These are phyloP conservation scores for Saimiri boliviensis DNA, from an alignment of 2,113 vertebrate genomes.

Conservation along the genomic window DNA sequence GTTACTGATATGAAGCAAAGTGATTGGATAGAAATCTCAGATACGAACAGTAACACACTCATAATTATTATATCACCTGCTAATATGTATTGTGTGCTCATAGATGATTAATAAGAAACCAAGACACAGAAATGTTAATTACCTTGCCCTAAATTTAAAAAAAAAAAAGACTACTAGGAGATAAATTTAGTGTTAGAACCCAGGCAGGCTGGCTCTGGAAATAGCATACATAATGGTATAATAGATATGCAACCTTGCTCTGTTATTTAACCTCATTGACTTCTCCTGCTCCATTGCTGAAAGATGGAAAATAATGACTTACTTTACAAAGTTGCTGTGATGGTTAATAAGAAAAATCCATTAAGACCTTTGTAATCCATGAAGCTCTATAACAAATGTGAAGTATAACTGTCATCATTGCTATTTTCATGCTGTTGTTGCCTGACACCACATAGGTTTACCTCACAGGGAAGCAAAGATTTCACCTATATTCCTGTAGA, in stretches of 20 bases:
- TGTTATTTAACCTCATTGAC: neutral
- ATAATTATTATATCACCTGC: neutral
- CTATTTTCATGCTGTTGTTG: neutral
- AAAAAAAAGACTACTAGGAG: neutral
- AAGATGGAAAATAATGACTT: neutral
- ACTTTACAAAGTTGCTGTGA: neutral
- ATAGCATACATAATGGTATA: accelerated
- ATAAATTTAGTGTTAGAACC: neutral
- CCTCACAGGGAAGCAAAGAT: neutral
- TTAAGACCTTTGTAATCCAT: neutral
- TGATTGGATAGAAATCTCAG: neutral
- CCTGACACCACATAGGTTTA: neutral
- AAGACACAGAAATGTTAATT: neutral
- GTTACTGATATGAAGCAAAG: neutral
- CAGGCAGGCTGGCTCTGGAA: neutral
- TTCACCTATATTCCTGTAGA: neutral
- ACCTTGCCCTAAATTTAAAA: neutral
- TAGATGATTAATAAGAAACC: neutral
- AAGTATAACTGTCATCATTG: neutral
- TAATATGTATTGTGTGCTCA: neutral
- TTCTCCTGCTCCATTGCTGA: neutral
- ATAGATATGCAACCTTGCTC: neutral
- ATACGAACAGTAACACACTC: neutral
- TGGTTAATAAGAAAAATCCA: neutral
- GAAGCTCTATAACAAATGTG: neutral